Conservation (phyloP, 1,140 invertebrate species). For the Thrips palmi region DNA sequence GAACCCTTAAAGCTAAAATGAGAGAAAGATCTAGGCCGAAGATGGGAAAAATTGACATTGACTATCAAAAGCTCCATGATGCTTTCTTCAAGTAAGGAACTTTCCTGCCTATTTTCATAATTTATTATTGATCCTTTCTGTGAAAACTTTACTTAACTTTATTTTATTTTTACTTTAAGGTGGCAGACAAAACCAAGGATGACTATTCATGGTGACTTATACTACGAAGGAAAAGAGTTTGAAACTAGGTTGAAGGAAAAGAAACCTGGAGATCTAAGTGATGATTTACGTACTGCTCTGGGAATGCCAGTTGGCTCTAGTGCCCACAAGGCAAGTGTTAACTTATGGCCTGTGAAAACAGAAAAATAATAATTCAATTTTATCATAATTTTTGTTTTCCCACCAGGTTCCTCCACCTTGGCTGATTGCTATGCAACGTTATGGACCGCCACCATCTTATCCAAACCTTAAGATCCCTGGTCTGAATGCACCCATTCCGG, state of each 20-base stretch:
- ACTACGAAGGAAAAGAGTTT: conserved; percentile 99
- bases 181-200: conserved; percentile 98
- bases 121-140: conserved; percentile 2
- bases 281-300: conserved; percentile 86
- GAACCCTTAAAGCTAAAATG: conserved; percentile 97
- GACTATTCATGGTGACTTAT: conserved; percentile 97
- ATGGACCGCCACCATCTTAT: conserved; percentile 97
- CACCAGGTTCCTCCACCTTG: conserved; percentile 79
- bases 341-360: background rate
- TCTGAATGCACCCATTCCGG: conserved; percentile 85
- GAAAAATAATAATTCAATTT: background rate
- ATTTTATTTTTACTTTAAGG: conserved; percentile 24
- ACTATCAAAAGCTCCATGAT: conserved; percentile 98
- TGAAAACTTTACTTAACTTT: background rate
- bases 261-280: conserved; percentile 93
- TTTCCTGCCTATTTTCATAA: conserved; percentile 2
- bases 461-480: conserved; percentile 93
- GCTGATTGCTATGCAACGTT: conserved; percentile 99
- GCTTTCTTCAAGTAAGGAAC: conserved; percentile 82
- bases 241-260: conserved; percentile 92
- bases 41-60: conserved; percentile 98
- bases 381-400: conserved; percentile 4
- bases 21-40: conserved; percentile 91
- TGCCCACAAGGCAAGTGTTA: conserved; percentile 42
- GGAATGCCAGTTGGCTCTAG: conserved; percentile 96